Evolutionary conservation across 2,797 vertebrate species (phyloP).

Genomic region (Helostoma temminkii): DNA sequence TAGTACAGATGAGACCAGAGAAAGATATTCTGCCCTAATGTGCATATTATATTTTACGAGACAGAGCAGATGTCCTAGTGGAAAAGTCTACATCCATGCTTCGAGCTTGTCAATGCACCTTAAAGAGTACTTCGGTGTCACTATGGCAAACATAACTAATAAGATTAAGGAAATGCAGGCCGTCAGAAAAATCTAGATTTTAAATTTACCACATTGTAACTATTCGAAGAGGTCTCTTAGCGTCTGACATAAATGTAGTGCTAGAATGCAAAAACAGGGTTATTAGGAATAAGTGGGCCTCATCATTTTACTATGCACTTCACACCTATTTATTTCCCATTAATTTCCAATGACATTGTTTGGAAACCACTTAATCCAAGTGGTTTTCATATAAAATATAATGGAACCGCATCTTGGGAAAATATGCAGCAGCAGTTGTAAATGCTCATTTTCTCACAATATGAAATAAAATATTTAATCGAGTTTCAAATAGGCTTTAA

Average conservation of each 20-base stretch:
- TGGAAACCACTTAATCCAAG: neutral
- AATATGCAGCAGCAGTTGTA: neutral
- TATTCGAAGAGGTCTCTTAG: constrained; percentile 12
- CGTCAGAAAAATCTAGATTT: constrained; percentile 31
- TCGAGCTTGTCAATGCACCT: constrained; percentile 13
- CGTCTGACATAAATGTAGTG: neutral
- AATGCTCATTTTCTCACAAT: neutral
- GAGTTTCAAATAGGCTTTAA: neutral
- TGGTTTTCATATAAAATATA: neutral
- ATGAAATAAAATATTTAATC: neutral
- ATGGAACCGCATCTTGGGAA: neutral
- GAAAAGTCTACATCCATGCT: neutral
- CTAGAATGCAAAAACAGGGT: neutral
- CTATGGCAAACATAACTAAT: neutral
- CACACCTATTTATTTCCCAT: neutral
- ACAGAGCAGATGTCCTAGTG: constrained; percentile 9
- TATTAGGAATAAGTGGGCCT: neutral
- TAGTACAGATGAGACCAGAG: constrained; percentile 13
- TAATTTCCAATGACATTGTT: neutral
- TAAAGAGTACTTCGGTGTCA: constrained; percentile 29
- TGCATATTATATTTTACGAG: constrained; percentile 20
- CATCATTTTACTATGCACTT: neutral
- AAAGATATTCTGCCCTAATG: constrained; percentile 6
- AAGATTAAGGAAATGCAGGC: constrained; percentile 3
- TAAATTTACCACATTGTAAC: constrained; percentile 24